Percentiles rank a stretch among this genome's conserved stretches.
Evolutionary conservation across 2,888 invertebrate genomes (phyloP).

Genomic region (Drosophila anomelani): DNA sequence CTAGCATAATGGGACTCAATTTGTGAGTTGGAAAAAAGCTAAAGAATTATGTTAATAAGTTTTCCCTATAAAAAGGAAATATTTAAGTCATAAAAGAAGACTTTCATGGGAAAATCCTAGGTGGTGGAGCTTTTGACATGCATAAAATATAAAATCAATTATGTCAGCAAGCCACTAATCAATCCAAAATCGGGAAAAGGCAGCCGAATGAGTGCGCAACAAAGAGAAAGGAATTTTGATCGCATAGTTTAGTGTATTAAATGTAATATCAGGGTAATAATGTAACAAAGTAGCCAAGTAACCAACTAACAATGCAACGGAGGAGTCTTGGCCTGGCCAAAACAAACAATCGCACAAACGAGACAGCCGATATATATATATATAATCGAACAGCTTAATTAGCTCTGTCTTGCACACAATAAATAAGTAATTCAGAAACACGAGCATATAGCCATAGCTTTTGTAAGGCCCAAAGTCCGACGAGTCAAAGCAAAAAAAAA

Average conservation of each 20-base stretch:
- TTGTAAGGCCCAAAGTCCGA: constrained; percentile 36
- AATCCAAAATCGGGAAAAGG: not conserved
- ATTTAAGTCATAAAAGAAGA: too few species aligned
- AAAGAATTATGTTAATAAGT: not conserved
- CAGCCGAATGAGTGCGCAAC: not conserved
- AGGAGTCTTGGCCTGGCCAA: constrained; percentile 12
- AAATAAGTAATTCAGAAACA: constrained; percentile 23
- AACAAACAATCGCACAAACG: constrained; percentile 62
- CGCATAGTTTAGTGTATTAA: not conserved
- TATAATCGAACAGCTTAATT: constrained; percentile 68
- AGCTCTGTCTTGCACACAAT: constrained; percentile 51
- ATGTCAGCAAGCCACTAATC: not conserved
- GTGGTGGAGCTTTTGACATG: not conserved
- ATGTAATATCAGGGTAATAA: constrained; percentile 3
- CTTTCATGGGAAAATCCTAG: not conserved
- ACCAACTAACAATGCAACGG: not conserved
- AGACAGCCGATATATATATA: constrained; percentile 33
- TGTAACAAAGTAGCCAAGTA: constrained; percentile 2
- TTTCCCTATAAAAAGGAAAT: not conserved
- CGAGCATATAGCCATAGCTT: constrained; percentile 15
- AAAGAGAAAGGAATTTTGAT: constrained; percentile 18
- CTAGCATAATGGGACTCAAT: not conserved
- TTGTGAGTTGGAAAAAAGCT: not conserved
- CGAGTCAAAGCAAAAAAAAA: constrained; percentile 64
- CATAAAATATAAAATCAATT: not conserved